These are phyloP conservation scores for Temnothorax curvispinosus DNA, from an alignment of 1,140 invertebrate genomes.

Conservation along the genomic window DNA sequence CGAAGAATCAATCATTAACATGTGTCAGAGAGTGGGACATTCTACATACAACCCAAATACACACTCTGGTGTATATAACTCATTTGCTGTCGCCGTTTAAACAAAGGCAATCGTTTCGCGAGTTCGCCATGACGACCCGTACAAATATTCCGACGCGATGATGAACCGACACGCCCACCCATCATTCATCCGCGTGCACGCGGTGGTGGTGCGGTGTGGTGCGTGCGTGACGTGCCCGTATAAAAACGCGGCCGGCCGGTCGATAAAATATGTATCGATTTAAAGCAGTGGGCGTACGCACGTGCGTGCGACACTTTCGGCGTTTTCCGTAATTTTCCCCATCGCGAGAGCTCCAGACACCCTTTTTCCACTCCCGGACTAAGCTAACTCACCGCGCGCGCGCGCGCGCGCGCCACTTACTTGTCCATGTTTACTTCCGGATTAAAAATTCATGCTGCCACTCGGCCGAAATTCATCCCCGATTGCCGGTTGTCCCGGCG, in stretches of 20 bases:
- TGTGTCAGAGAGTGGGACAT: neutral
- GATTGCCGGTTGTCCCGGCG: conserved; percentile 15
- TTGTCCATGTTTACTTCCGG: conserved; percentile 38
- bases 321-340: conserved; percentile 75
- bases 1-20: neutral
- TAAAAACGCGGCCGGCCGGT: conserved; percentile 41
- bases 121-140: conserved; percentile 23
- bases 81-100: conserved; percentile 15
- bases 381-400: neutral
- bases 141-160: conserved; percentile 75
- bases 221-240: conserved; percentile 1
- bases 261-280: conserved; percentile 79
- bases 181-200: conserved; percentile 67
- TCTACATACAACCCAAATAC: neutral
- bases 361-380: neutral
- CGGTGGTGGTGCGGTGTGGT: neutral
- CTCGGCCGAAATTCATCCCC: conserved; percentile 22
- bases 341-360: neutral
- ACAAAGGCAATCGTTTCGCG: conserved; percentile 48
- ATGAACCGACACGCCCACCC: conserved; percentile 74
- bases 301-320: conserved; percentile 66
- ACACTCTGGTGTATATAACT: neutral
- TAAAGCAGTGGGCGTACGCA: conserved; percentile 75
- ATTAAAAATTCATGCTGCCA: conserved; percentile 56
- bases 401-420: neutral